A percentile compares a stretch with the other conserved stretches of the same genome.
phyloP scores from a whole-genome alignment of 2,888 invertebrate genomes.

The Lacanobia wlatinum region DNA sequence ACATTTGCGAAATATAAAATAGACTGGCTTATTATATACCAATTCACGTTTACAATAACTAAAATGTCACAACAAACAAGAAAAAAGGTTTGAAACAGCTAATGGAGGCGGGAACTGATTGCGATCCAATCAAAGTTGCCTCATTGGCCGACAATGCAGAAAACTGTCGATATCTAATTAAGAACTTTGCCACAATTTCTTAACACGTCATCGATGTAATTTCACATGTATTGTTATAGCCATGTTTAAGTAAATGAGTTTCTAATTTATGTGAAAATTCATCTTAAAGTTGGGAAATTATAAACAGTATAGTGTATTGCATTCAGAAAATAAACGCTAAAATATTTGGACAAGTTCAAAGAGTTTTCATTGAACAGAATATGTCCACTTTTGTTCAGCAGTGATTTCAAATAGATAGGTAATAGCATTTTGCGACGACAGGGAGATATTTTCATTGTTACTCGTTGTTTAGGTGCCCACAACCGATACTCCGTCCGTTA shows the following conservation, averaged over 20 bases:
- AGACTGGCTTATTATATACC: conserved; percentile 9
- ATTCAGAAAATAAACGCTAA: background rate
- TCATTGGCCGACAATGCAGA: conserved; percentile 43
- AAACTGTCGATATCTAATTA: conserved; percentile 46
- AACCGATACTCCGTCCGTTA: conserved; percentile 51
- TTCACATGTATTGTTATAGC: conserved; percentile 57
- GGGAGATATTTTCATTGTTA: conserved; percentile 48
- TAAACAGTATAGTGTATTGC: background rate
- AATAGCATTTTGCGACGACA: conserved; percentile 36
- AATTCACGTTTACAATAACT: conserved; percentile 25
- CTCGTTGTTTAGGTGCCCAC: conserved; percentile 43
- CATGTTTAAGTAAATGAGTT: conserved; percentile 37
- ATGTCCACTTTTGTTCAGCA: background rate
- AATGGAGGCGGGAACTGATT: conserved; percentile 38
- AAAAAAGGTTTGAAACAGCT: conserved; percentile 7
- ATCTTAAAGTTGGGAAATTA: background rate
- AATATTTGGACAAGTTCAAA: background rate
- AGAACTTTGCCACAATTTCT: conserved; percentile 49
- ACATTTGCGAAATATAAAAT: conserved; percentile 18
- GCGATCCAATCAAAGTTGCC: conserved; percentile 43
- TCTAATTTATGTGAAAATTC: conserved; percentile 30
- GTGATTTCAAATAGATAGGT: conserved; percentile 14
- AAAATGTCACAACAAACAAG: conserved; percentile 35
- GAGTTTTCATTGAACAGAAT: background rate
- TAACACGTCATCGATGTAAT: conserved; percentile 32